phyloP scores from a whole-genome alignment of 2,888 invertebrate genomes.

The Mimachlamys varia region DNA sequence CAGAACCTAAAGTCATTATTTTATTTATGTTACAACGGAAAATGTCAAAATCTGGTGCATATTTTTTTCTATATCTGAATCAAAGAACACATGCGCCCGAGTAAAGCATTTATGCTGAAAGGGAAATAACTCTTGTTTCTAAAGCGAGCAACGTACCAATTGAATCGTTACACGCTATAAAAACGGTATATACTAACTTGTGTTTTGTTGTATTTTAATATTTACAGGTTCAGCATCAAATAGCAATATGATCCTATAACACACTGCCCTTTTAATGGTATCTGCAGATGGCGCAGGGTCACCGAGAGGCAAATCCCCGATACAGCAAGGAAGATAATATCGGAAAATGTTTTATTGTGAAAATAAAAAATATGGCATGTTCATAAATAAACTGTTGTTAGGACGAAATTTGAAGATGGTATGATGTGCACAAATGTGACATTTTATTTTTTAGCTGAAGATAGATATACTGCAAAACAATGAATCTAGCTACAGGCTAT shows the following conservation, averaged over 20 bases:
- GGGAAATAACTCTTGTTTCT: neutral
- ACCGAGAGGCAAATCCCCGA: neutral
- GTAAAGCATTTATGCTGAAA: neutral
- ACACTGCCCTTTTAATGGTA: neutral
- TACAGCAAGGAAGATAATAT: neutral
- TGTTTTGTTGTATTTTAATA: neutral
- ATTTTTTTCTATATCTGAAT: too few species aligned
- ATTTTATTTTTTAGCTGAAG: neutral
- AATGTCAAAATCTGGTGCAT: too few species aligned
- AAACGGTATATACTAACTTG: neutral
- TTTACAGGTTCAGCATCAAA: neutral
- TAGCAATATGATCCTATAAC: neutral
- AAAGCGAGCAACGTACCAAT: neutral
- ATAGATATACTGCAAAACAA: neutral
- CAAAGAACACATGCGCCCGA: neutral
- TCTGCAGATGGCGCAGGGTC: neutral
- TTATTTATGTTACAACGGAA: too few species aligned
- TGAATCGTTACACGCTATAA: neutral
- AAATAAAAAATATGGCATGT: slow-evolving; percentile 19
- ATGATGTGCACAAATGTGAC: neutral
- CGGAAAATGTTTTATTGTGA: neutral
- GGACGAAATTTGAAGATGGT: neutral
- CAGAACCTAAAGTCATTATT: too few species aligned
- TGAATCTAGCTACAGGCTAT: neutral
- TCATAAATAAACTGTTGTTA: neutral